phyloP scores from a whole-genome alignment of 2,797 vertebrate genomes.

The Centropyge bicolor region DNA sequence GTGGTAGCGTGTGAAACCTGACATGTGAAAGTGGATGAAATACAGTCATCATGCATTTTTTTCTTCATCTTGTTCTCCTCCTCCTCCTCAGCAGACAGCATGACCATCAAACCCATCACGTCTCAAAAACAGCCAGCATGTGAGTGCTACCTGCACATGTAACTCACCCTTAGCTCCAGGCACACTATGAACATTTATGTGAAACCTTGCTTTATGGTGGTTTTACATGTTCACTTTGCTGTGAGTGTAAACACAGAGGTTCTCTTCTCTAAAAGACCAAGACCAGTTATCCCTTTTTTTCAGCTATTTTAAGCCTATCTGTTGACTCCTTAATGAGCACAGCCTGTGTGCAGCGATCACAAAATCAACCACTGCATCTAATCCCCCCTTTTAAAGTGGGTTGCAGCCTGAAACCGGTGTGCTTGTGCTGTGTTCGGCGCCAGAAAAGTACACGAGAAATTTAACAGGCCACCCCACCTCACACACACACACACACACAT shows the following conservation, averaged over 20 bases:
- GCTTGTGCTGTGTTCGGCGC: slow-evolving; percentile 28
- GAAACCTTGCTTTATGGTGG: neutral
- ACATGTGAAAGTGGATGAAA: neutral
- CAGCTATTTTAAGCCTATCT: slow-evolving; percentile 33
- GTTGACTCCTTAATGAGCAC: slow-evolving; percentile 56
- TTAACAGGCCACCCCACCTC: slow-evolving; percentile 17
- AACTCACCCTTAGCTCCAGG: neutral
- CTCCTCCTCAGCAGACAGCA: neutral
- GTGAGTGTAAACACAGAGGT: slow-evolving; percentile 18
- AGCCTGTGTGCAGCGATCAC: slow-evolving; percentile 50
- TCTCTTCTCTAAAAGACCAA: neutral
- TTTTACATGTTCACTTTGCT: slow-evolving; percentile 12
- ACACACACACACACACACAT: slow-evolving; percentile 18
- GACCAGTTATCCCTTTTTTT: slow-evolving; percentile 27
- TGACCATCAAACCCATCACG: neutral
- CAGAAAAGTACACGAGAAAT: slow-evolving; percentile 44
- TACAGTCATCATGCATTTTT: neutral
- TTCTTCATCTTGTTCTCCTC: neutral
- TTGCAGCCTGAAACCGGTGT: slow-evolving; percentile 48
- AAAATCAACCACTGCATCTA: slow-evolving; percentile 53
- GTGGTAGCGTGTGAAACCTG: neutral
- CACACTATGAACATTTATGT: slow-evolving; percentile 5
- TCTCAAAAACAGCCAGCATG: neutral
- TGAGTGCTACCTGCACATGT: slow-evolving; percentile 6
- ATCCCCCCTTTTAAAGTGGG: slow-evolving; percentile 58